These are phyloP conservation scores for Oophaga pumilio DNA, from an alignment of 2,113 vertebrate species.

Conservation along the genomic window DNA sequence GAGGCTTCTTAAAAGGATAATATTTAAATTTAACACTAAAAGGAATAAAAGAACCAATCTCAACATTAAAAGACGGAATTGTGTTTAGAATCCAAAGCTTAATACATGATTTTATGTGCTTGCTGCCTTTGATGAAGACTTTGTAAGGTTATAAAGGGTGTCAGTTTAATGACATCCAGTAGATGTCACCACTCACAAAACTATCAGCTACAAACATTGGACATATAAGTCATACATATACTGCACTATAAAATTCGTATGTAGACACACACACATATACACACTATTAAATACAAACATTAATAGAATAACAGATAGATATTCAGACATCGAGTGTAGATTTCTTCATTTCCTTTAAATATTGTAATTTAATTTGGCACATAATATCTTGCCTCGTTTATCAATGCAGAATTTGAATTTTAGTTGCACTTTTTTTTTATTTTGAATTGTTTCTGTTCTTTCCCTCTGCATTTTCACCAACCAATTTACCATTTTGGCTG, in stretches of 20 bases:
- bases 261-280: background rate
- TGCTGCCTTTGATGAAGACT: background rate
- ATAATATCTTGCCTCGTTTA: background rate
- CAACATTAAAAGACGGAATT: background rate
- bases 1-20: background rate
- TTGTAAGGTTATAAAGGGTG: background rate
- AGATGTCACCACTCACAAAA: slow-evolving; percentile 53
- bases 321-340: background rate
- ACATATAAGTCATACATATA: background rate
- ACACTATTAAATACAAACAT: background rate
- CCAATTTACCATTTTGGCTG: slow-evolving; percentile 2
- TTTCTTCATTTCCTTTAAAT: too few species aligned
- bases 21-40: background rate
- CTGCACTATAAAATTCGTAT: background rate
- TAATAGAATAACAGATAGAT: background rate
- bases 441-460: background rate
- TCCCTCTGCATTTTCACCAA: background rate
- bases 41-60: background rate
- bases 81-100: background rate
- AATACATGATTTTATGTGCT: background rate
- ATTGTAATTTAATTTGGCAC: background rate
- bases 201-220: slow-evolving; percentile 10
- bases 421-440: background rate
- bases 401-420: background rate
- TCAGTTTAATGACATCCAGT: slow-evolving; percentile 39